phyloP scores from a whole-genome alignment of 2,888 invertebrate genomes.

The Syritta pipiens region DNA sequence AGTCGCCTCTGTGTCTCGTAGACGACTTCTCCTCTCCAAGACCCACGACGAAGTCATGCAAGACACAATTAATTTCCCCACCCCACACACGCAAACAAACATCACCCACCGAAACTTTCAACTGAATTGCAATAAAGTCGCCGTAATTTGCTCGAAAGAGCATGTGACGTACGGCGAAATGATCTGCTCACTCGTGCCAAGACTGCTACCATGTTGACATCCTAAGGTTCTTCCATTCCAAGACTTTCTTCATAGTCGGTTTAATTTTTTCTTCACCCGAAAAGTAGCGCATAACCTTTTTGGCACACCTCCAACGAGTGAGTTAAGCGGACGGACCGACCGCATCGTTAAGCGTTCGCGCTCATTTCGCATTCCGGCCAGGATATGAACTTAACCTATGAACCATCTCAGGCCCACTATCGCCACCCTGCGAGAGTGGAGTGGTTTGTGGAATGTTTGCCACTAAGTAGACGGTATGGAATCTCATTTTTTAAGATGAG shows the following conservation, averaged over 20 bases:
- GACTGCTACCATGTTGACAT: background rate
- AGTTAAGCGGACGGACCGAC: conserved; percentile 3
- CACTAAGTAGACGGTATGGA: conserved; percentile 24
- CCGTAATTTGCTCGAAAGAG: conserved; percentile 51
- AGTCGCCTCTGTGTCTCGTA: too few species aligned
- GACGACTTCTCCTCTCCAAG: too few species aligned
- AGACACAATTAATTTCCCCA: conserved; percentile 22
- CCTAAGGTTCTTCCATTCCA: too few species aligned
- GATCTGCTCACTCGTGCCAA: background rate
- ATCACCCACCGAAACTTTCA: conserved; percentile 29
- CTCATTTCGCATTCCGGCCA: conserved; percentile 49
- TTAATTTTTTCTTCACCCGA: background rate
- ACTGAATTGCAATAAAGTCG: conserved; percentile 48
- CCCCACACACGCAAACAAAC: too few species aligned
- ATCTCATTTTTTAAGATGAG: conserved; percentile 10
- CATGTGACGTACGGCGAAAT: conserved; percentile 14
- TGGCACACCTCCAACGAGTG: conserved; percentile 31
- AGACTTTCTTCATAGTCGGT: too few species aligned
- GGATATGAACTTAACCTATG: conserved; percentile 58
- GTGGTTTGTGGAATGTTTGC: conserved; percentile 37
- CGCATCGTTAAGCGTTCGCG: conserved; percentile 36
- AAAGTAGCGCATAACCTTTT: conserved; percentile 31
- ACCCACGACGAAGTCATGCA: too few species aligned
- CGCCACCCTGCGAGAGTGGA: background rate
- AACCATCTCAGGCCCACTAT: conserved; percentile 21